phyloP scores from a whole-genome alignment of 1,140 invertebrate species.

The Mercenaria mercenaria region DNA sequence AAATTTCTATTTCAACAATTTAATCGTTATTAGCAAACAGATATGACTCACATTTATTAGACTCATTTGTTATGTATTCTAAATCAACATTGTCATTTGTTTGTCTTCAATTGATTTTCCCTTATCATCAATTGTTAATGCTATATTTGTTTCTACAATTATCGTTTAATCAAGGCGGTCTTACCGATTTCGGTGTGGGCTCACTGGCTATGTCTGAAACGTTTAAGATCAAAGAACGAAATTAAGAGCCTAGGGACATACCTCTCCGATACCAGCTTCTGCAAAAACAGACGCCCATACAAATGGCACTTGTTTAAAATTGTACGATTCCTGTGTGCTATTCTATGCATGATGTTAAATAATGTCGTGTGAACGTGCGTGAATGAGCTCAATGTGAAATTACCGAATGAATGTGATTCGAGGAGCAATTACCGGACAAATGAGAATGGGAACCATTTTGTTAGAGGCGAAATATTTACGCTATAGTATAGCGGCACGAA shows the following conservation, averaged over 20 bases:
- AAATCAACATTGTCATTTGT: not conserved
- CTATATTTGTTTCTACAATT: not conserved
- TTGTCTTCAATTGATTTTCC: conserved; percentile 8
- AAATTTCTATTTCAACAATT: no score
- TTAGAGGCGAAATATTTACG: conserved; percentile 47
- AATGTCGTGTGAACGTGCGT: conserved; percentile 8
- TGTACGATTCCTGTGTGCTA: not conserved
- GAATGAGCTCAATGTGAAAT: not conserved
- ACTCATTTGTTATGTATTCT: not conserved
- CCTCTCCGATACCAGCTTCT: not conserved
- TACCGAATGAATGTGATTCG: conserved; percentile 33
- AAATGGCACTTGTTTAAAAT: not conserved
- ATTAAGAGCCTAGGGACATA: not conserved
- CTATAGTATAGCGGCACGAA: conserved; percentile 22
- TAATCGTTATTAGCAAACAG: no score
- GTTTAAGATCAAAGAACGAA: no score
- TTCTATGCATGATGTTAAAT: not conserved
- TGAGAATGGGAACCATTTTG: conserved; percentile 22
- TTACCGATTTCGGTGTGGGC: not conserved
- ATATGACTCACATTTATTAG: conserved; percentile 10
- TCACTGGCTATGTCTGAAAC: no score
- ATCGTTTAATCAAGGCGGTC: not conserved
- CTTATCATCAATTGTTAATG: not conserved
- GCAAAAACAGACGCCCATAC: not conserved
- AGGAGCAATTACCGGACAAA: conserved; percentile 29